A percentile compares a stretch with the other conserved stretches of the same genome.
These are phyloP conservation scores for Pollenia griseotomentosa DNA, from an alignment of 2,888 invertebrate genomes.

Conservation along the genomic window DNA sequence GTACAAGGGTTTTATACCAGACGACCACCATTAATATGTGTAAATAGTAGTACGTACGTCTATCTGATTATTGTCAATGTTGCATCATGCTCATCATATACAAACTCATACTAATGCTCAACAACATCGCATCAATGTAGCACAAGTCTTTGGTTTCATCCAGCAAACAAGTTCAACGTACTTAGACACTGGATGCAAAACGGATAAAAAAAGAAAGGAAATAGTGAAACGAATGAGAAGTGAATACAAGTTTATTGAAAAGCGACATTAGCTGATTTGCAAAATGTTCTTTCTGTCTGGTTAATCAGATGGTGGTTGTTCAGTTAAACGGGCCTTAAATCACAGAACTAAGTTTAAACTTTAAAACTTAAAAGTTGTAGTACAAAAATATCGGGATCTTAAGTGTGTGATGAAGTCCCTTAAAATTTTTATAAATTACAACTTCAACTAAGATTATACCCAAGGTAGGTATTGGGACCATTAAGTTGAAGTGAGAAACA, in stretches of 20 bases:
- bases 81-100: slow-evolving; percentile 33
- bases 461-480: too few species aligned
- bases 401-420: too few species aligned
- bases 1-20: background rate
- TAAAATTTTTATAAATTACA: too few species aligned
- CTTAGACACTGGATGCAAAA: slow-evolving; percentile 9
- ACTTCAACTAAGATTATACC: too few species aligned
- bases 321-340: too few species aligned
- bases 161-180: slow-evolving; percentile 63
- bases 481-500: too few species aligned
- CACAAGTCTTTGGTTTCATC: slow-evolving; percentile 17
- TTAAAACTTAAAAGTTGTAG: too few species aligned
- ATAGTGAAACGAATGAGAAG: background rate
- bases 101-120: slow-evolving; percentile 5
- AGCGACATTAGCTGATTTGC: background rate
- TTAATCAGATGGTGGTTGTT: background rate
- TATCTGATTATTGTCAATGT: slow-evolving; percentile 61
- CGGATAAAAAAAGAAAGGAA: background rate
- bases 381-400: too few species aligned
- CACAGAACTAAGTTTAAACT: too few species aligned
- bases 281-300: background rate
- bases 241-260: background rate
- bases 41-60: background rate
- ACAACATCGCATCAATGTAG: slow-evolving; percentile 24
- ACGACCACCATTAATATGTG: slow-evolving; percentile 12